Evolutionary conservation across 2,888 invertebrate genomes (phyloP).

Genomic region (Dicycla oo): DNA sequence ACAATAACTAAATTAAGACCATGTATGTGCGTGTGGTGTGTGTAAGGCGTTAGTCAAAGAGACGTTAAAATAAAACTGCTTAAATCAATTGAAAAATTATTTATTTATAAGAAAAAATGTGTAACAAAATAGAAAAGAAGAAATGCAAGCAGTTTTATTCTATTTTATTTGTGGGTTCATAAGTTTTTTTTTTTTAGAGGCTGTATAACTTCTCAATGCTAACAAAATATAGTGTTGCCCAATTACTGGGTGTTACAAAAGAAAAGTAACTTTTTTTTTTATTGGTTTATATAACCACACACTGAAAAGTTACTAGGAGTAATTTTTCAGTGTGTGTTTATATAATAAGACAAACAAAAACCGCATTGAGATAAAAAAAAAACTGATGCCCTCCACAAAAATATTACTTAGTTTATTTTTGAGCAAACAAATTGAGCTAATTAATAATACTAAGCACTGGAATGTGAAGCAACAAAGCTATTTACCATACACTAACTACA

Average conservation of each 20-base stretch:
- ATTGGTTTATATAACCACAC: too few species aligned
- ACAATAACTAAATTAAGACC: too few species aligned
- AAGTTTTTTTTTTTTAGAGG: too few species aligned
- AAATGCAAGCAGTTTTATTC: slow-evolving; percentile 75
- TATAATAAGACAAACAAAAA: too few species aligned
- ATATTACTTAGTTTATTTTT: neutral
- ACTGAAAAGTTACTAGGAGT: too few species aligned
- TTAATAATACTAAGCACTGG: slow-evolving; percentile 56
- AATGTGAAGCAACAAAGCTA: slow-evolving; percentile 61
- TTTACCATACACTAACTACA: slow-evolving; percentile 45
- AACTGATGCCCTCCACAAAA: slow-evolving; percentile 1
- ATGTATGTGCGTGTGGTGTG: too few species aligned
- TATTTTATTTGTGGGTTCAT: neutral
- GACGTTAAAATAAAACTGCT: slow-evolving; percentile 78
- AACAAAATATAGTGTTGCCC: too few species aligned
- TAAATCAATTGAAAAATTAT: neutral
- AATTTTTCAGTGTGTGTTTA: too few species aligned
- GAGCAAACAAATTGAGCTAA: slow-evolving; percentile 34
- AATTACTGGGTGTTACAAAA: too few species aligned
- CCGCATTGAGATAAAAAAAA: neutral
- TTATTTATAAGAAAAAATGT: slow-evolving; percentile 52
- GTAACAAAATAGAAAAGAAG: slow-evolving; percentile 35
- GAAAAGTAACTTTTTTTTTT: neutral
- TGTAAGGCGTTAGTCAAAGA: slow-evolving; percentile 21
- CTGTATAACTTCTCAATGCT: too few species aligned